Conservation (phyloP, 1,140 invertebrate genomes). For the Drosophila mayri region DNA sequence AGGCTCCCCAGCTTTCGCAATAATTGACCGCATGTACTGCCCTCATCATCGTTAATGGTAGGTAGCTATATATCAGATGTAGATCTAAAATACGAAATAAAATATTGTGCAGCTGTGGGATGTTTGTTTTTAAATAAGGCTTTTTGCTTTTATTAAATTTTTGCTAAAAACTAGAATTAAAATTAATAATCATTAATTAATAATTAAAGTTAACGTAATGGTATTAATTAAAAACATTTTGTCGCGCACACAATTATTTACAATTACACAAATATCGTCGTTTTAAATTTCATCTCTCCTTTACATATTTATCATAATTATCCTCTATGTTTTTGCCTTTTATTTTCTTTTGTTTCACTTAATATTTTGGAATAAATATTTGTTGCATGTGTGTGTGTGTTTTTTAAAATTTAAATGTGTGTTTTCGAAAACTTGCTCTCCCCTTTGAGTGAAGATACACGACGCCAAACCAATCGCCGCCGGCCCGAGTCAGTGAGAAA, state of each 20-base stretch:
- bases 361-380: slow-evolving; percentile 74
- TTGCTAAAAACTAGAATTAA: slow-evolving; percentile 83
- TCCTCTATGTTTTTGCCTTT: slow-evolving; percentile 53
- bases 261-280: slow-evolving; percentile 51
- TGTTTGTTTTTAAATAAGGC: slow-evolving; percentile 78
- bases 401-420: slow-evolving; percentile 9
- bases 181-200: slow-evolving; percentile 81
- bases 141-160: slow-evolving; percentile 83
- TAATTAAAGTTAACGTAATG: slow-evolving; percentile 81
- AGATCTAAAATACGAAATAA: slow-evolving; percentile 8
- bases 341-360: slow-evolving; percentile 17
- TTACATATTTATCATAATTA: slow-evolving; percentile 49
- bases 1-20: neutral
- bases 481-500: slow-evolving; percentile 21
- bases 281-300: slow-evolving; percentile 50
- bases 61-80: neutral
- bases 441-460: slow-evolving; percentile 5
- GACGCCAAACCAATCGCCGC: neutral
- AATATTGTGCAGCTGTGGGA: slow-evolving; percentile 25
- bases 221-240: slow-evolving; percentile 78
- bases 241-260: slow-evolving; percentile 66
- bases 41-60: slow-evolving; percentile 4
- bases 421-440: slow-evolving; percentile 33
- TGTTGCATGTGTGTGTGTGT: slow-evolving; percentile 21
- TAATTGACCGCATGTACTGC: slow-evolving; percentile 57